Conservation (phyloP, 2,113 vertebrate genomes). For the Calidris pugnax region DNA sequence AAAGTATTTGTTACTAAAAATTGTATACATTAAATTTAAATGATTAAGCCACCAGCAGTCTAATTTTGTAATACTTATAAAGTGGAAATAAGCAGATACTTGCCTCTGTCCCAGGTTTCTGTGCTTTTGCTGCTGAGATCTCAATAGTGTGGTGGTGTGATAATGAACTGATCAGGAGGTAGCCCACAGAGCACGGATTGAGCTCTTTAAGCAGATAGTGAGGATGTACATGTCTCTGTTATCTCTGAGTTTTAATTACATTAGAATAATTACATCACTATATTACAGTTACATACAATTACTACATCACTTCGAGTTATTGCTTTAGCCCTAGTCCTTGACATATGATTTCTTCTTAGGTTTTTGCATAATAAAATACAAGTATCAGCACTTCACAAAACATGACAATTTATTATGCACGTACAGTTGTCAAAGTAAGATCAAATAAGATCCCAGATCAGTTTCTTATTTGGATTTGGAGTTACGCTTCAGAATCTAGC, state of each 20-base stretch:
- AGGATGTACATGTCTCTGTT: neutral
- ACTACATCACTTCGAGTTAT: neutral
- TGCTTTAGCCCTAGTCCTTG: neutral
- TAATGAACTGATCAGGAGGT: neutral
- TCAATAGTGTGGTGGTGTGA: fast-evolving
- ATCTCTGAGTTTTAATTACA: neutral
- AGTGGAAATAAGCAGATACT: neutral
- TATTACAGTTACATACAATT: neutral
- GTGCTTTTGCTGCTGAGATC: neutral
- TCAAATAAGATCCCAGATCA: neutral
- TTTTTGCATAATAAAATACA: neutral
- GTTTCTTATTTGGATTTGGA: neutral
- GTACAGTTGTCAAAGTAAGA: neutral
- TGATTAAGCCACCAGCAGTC: neutral
- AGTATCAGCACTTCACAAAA: neutral
- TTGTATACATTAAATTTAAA: neutral
- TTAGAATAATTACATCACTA: neutral
- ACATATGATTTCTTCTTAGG: neutral
- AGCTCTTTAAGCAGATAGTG: neutral
- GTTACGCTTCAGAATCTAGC: neutral
- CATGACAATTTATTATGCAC: neutral
- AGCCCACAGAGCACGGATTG: neutral
- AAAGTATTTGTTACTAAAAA: neutral
- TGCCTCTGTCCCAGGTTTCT: neutral
- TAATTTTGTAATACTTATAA: neutral